phyloP scores from a whole-genome alignment of 2,888 invertebrate species.

The Chrysotoxum bicinctum region DNA sequence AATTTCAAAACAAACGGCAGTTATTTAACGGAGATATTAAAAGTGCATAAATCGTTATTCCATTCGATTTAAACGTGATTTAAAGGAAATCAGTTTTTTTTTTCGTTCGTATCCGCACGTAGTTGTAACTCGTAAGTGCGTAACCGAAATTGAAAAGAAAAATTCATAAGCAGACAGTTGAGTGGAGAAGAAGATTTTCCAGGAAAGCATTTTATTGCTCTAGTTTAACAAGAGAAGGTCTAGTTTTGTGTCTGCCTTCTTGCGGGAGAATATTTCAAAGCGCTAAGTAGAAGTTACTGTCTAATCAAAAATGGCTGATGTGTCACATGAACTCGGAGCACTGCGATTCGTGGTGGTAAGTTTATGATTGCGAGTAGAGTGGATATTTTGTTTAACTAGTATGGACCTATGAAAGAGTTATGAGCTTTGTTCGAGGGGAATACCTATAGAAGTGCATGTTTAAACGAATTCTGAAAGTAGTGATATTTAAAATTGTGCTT shows the following conservation, averaged over 20 bases:
- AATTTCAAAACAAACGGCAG: constrained; percentile 69
- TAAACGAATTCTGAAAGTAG: too few relatives aligned
- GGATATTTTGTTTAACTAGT: not conserved
- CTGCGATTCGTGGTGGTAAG: constrained; percentile 81
- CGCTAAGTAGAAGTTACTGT: constrained; percentile 50
- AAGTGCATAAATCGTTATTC: constrained; percentile 42
- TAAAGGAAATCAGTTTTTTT: constrained; percentile 32
- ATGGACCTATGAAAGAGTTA: not conserved
- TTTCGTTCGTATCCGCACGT: constrained; percentile 4
- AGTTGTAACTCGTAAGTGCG: not conserved
- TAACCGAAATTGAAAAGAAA: constrained; percentile 26
- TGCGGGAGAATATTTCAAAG: constrained; percentile 19
- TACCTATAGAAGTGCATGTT: too few relatives aligned
- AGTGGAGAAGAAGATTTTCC: constrained; percentile 20
- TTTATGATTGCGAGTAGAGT: too few relatives aligned
- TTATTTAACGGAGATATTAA: constrained; percentile 61
- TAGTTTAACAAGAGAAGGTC: constrained; percentile 7
- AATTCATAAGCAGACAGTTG: not conserved
- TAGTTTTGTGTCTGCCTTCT: not conserved
- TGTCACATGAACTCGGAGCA: constrained; percentile 81
- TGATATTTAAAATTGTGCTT: too few relatives aligned
- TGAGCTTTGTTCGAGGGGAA: not conserved
- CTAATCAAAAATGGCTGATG: constrained; percentile 78
- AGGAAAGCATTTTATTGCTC: constrained; percentile 1
- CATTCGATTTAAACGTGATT: constrained; percentile 42